Conservation (phyloP, 1,140 invertebrate genomes). For the Apis cerana region DNA sequence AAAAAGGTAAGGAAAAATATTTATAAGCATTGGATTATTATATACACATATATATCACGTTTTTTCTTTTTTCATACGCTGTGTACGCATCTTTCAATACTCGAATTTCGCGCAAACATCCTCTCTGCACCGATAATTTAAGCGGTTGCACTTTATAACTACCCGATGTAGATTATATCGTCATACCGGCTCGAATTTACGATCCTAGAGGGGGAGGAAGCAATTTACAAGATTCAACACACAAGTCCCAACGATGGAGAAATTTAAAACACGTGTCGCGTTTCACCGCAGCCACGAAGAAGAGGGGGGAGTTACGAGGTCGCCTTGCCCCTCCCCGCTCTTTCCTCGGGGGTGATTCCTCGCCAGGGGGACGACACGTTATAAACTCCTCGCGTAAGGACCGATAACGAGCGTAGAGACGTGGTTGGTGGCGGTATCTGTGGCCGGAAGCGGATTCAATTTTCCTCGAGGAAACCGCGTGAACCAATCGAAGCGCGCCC, state of each 20-base stretch:
- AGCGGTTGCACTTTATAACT: no score
- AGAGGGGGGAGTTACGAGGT: conserved; percentile 10
- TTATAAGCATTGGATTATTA: no score
- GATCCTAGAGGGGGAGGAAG: no score
- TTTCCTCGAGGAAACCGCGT: background rate
- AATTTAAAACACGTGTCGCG: conserved; percentile 10
- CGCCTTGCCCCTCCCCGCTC: background rate
- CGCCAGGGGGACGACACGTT: background rate
- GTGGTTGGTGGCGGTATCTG: background rate
- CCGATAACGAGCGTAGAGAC: conserved; percentile 23
- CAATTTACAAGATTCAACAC: no score
- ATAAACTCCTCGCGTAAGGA: conserved; percentile 2
- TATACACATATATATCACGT: no score
- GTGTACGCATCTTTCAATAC: no score
- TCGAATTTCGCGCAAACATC: no score
- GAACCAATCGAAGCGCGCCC: conserved; percentile 12
- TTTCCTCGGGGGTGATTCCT: conserved; percentile 13
- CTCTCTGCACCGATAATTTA: no score
- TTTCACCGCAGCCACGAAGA: no score
- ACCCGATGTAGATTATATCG: no score
- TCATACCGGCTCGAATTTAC: no score
- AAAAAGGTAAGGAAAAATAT: background rate
- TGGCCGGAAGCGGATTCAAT: conserved; percentile 23
- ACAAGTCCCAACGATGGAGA: background rate
- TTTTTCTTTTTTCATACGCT: no score